Percentiles rank a stretch among this genome's conserved stretches.
Conservation (phyloP, 2,797 vertebrate genomes). For the Pangasius mekongensis region DNA sequence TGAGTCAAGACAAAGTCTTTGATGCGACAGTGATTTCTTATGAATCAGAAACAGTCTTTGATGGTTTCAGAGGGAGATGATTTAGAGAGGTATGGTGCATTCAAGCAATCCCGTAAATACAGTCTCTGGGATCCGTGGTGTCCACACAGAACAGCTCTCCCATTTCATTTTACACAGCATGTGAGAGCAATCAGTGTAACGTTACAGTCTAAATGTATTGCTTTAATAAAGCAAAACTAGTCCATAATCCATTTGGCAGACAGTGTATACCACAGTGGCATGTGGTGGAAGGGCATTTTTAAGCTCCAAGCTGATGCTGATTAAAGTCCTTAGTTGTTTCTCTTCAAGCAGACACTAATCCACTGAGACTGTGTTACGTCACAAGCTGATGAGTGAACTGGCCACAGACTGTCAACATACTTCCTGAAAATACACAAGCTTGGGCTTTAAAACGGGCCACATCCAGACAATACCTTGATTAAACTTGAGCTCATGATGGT, state of each 20-base stretch:
- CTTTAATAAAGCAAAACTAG: slow-evolving; percentile 35
- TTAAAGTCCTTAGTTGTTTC: slow-evolving; percentile 33
- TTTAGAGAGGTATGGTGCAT: background rate
- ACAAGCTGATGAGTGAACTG: slow-evolving; percentile 19
- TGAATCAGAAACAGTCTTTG: slow-evolving; percentile 40
- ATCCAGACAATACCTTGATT: background rate
- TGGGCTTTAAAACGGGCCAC: background rate
- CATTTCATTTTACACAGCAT: background rate
- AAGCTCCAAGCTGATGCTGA: slow-evolving; percentile 49
- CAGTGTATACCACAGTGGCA: slow-evolving; percentile 6
- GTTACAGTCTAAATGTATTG: slow-evolving; percentile 10
- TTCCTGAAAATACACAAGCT: slow-evolving; percentile 12
- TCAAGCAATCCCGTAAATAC: background rate
- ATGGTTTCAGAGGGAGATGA: slow-evolving; percentile 3
- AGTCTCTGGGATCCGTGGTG: slow-evolving; percentile 9
- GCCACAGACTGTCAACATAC: slow-evolving; percentile 2
- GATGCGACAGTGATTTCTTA: slow-evolving; percentile 6
- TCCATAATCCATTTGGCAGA: slow-evolving; percentile 48
- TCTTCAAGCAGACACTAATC: slow-evolving; percentile 29
- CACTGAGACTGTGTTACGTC: slow-evolving; percentile 2
- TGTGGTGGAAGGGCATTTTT: slow-evolving; percentile 21
- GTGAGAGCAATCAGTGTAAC: slow-evolving; percentile 5
- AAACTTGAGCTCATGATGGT: slow-evolving; percentile 6
- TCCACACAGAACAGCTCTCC: slow-evolving; percentile 10
- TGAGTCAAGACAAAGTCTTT: slow-evolving; percentile 40